Evolutionary conservation across 2,888 invertebrate species (phyloP).

Genomic region (Dicycla oo): DNA sequence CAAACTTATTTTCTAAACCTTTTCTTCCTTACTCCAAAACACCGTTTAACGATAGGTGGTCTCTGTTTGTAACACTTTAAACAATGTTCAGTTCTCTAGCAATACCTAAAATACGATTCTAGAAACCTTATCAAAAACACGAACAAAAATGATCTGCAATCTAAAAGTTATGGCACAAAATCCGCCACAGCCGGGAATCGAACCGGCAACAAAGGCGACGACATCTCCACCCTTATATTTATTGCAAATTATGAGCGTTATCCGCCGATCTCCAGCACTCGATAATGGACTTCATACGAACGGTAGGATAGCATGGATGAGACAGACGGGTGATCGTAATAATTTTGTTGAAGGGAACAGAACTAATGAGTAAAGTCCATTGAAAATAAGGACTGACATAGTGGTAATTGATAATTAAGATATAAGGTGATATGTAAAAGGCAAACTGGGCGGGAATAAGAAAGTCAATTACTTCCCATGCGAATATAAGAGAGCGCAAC

Average conservation of each 20-base stretch:
- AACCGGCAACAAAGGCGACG: conserved; percentile 77
- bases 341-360: background rate
- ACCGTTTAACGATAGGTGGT: no score
- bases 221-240: conserved; percentile 87
- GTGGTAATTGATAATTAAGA: no score
- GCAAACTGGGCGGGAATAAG: no score
- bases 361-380: no score
- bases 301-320: conserved; percentile 65
- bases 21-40: background rate
- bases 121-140: conserved; percentile 50
- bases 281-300: conserved; percentile 86
- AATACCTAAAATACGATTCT: conserved; percentile 4
- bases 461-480: no score
- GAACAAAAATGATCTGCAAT: conserved; percentile 57
- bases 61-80: background rate
- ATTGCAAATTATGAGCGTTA: conserved; percentile 89
- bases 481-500: no score
- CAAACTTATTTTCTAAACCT: no score
- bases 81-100: no score
- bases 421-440: no score
- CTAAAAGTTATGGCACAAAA: conserved; percentile 64
- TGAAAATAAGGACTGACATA: no score
- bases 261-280: conserved; percentile 84
- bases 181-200: conserved; percentile 67
- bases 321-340: background rate